Evolutionary conservation across 2,888 invertebrate genomes (phyloP).

Genomic region (Drosophila multiciliata): DNA sequence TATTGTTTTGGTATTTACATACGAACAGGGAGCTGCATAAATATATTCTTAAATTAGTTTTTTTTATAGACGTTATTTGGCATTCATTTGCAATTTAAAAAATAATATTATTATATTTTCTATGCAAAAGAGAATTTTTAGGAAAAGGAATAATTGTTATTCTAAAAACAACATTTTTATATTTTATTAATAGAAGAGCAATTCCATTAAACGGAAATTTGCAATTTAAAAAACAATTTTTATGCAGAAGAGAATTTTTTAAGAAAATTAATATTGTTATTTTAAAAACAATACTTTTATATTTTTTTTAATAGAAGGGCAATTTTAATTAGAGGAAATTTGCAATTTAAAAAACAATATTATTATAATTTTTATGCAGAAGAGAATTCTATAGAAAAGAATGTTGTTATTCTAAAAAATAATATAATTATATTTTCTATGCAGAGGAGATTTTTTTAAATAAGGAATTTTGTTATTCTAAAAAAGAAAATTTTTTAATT

Average conservation of each 20-base stretch:
- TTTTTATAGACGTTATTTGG: background rate
- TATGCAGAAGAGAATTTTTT: background rate
- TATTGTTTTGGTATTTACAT: slow-evolving; percentile 1
- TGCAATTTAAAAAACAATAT: no score
- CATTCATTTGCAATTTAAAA: background rate
- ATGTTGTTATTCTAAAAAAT: no score
- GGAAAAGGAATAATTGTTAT: background rate
- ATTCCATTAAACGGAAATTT: background rate
- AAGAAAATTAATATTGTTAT: no score
- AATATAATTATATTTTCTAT: no score
- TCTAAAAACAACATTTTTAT: background rate
- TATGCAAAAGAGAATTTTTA: background rate
- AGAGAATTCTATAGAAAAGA: no score
- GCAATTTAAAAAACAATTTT: background rate
- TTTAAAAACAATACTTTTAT: no score
- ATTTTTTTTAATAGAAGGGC: no score
- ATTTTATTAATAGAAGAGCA: no score
- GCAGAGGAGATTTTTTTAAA: no score
- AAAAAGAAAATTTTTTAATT: background rate
- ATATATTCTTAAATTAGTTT: background rate
- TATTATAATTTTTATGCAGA: no score
- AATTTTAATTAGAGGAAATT: no score
- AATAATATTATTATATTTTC: background rate
- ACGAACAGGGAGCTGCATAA: background rate
- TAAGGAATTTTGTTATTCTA: no score